These are phyloP conservation scores for Callithrix jacchus DNA, from an alignment of 2,113 vertebrate species.

Conservation along the genomic window DNA sequence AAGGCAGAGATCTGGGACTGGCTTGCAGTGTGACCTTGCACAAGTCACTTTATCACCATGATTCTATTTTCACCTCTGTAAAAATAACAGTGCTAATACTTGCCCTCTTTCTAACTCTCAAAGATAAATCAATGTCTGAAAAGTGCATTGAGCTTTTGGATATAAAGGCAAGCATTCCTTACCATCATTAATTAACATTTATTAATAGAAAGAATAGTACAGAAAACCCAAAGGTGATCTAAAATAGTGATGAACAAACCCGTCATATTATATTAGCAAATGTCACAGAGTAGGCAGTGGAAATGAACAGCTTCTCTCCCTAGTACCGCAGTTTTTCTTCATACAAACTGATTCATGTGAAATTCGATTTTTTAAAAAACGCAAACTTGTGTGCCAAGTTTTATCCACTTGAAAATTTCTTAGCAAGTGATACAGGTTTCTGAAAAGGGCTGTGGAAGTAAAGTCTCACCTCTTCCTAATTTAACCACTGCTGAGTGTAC, in stretches of 20 bases:
- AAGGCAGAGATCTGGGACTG: slow-evolving; percentile 31
- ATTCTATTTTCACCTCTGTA: slow-evolving; percentile 27
- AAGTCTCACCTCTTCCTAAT: slow-evolving; percentile 29
- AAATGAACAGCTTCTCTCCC: slow-evolving; percentile 47
- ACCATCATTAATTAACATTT: slow-evolving; percentile 67
- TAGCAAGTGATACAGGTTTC: slow-evolving; percentile 27
- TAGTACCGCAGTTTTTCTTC: slow-evolving; percentile 28
- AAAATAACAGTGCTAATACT: slow-evolving; percentile 41
- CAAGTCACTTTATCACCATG: slow-evolving; percentile 60
- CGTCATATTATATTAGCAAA: slow-evolving; percentile 62
- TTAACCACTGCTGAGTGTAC: not conserved
- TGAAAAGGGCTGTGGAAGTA: not conserved
- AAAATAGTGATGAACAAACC: slow-evolving; percentile 70
- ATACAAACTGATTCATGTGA: slow-evolving; percentile 47
- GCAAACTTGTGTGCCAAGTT: slow-evolving; percentile 55
- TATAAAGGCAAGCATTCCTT: slow-evolving; percentile 10
- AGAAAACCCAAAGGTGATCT: slow-evolving; percentile 66
- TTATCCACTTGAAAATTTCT: slow-evolving; percentile 56
- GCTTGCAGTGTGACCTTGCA: slow-evolving; percentile 65
- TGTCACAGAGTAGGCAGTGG: slow-evolving; percentile 35
- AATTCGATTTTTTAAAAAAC: slow-evolving; percentile 48
- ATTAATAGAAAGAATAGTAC: slow-evolving; percentile 67
- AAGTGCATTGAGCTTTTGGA: slow-evolving; percentile 62
- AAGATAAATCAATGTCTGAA: slow-evolving; percentile 66
- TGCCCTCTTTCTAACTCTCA: slow-evolving; percentile 54